Percentiles rank a stretch among this genome's conserved stretches.
Evolutionary conservation across 2,797 vertebrate species (phyloP).

Genomic region (Pteronotus mesoamericanus): DNA sequence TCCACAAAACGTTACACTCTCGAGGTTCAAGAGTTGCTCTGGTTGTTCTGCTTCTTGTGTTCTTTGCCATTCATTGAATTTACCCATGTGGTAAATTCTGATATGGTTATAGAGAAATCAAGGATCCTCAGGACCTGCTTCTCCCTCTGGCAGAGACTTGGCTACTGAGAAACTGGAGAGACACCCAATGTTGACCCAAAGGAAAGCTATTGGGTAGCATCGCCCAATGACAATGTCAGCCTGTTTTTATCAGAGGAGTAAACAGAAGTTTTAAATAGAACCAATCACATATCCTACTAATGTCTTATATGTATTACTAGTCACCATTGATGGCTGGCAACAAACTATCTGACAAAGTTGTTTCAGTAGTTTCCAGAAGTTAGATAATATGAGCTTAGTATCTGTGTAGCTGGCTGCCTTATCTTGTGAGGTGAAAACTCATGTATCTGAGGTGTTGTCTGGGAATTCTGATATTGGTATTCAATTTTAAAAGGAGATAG

Average conservation of each 20-base stretch:
- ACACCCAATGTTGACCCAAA: neutral
- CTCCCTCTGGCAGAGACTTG: neutral
- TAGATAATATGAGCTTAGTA: neutral
- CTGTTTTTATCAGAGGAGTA: neutral
- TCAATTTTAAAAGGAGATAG: neutral
- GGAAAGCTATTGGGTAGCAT: neutral
- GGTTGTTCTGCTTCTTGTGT: neutral
- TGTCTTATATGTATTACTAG: neutral
- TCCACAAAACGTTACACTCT: neutral
- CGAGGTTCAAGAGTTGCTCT: neutral
- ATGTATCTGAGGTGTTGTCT: accelerated
- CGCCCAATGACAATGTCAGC: neutral
- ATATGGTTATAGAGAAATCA: neutral
- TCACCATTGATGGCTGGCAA: neutral
- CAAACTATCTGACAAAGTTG: neutral
- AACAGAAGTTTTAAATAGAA: neutral
- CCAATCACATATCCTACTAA: neutral
- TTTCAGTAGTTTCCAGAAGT: neutral
- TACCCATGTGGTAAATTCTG: neutral
- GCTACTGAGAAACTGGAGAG: neutral
- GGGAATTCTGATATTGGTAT: neutral
- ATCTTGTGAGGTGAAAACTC: neutral
- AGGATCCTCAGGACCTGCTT: neutral
- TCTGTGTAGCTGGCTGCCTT: neutral
- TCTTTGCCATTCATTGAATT: neutral